These are phyloP conservation scores for Lissonota sp. DNA, from an alignment of 2,888 invertebrate genomes.

Conservation along the genomic window DNA sequence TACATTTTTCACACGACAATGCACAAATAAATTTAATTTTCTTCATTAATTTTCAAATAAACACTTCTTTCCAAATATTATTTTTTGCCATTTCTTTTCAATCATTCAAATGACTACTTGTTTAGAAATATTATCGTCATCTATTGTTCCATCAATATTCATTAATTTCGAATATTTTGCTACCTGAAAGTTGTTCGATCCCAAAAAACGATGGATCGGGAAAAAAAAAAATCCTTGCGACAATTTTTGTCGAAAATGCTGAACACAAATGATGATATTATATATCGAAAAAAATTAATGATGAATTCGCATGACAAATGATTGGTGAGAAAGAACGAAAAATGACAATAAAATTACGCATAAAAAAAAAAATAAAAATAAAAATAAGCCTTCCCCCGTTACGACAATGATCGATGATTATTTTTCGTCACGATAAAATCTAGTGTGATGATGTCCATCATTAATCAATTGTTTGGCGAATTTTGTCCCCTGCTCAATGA, in stretches of 20 bases:
- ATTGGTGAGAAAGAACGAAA: too few relatives aligned
- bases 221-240: neutral
- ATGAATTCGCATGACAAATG: too few relatives aligned
- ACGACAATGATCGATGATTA: slow-evolving; percentile 61
- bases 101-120: slow-evolving; percentile 63
- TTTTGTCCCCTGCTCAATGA: slow-evolving; percentile 51
- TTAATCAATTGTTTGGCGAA: slow-evolving; percentile 62
- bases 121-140: slow-evolving; percentile 72
- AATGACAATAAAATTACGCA: too few relatives aligned
- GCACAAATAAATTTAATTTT: slow-evolving; percentile 60
- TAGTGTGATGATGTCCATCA: slow-evolving; percentile 63
- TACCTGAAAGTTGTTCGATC: slow-evolving; percentile 76
- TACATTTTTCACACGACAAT: slow-evolving; percentile 74
- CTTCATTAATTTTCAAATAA: slow-evolving; percentile 18
- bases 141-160: slow-evolving; percentile 41
- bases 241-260: neutral
- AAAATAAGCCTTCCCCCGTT: too few relatives aligned
- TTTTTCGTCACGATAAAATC: neutral
- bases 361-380: too few relatives aligned
- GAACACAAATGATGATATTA: neutral
- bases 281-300: slow-evolving; percentile 5
- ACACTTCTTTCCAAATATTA: slow-evolving; percentile 21
- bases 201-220: slow-evolving; percentile 8
- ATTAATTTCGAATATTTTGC: slow-evolving; percentile 62
- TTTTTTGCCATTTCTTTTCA: slow-evolving; percentile 39